A percentile compares a stretch with the other conserved stretches of the same genome.
phyloP scores from a whole-genome alignment of 2,888 invertebrate species.

The Hedya salicella region DNA sequence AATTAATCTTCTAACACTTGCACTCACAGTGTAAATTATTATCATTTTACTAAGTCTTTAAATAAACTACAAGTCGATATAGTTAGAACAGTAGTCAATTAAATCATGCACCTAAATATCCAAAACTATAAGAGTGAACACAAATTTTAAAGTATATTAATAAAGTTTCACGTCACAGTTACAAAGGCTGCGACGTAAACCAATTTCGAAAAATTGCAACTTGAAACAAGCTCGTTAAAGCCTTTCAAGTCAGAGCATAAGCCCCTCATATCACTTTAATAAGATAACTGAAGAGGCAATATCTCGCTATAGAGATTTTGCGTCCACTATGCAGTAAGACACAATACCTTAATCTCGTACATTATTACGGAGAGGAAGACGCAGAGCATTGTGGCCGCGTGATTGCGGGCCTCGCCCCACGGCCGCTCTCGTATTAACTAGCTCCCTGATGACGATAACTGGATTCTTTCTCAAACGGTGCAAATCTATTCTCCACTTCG shows the following conservation, averaged over 20 bases:
- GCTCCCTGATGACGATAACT: conserved; percentile 30
- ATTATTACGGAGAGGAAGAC: conserved; percentile 42
- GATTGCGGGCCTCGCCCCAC: conserved; percentile 28
- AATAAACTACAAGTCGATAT: no score
- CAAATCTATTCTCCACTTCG: conserved; percentile 36
- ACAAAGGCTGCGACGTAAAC: conserved; percentile 30
- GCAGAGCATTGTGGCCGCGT: conserved; percentile 37
- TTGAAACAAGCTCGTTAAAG: conserved; percentile 42
- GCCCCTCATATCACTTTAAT: conserved; percentile 50
- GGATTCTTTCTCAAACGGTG: conserved; percentile 29
- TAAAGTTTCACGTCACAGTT: background rate
- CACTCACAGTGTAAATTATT: no score
- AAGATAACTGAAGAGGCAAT: conserved; percentile 55
- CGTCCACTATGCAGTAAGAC: conserved; percentile 49
- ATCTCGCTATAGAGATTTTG: conserved; percentile 58
- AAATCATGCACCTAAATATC: background rate
- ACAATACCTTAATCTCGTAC: conserved; percentile 45
- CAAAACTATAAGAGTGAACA: background rate
- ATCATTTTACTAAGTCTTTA: no score
- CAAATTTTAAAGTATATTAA: conserved; percentile 15
- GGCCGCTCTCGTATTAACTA: conserved; percentile 37
- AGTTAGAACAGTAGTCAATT: background rate
- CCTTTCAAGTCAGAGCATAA: conserved; percentile 40
- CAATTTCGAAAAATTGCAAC: conserved; percentile 36
- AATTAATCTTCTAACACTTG: background rate